Percentiles rank a stretch among this genome's conserved stretches.
phyloP scores from a whole-genome alignment of 2,113 vertebrate species.

The Prunella himalayana region DNA sequence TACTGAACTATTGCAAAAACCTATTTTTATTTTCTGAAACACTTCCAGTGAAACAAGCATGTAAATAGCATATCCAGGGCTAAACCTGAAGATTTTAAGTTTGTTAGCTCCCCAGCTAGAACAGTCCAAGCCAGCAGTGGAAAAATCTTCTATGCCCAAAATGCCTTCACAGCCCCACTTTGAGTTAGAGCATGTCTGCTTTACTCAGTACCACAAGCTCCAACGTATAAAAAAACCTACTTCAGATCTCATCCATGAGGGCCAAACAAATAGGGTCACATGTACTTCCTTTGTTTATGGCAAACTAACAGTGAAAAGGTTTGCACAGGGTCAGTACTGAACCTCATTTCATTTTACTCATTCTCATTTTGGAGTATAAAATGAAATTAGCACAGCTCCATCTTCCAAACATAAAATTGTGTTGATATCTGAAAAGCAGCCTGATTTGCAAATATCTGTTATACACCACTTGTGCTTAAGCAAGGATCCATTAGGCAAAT shows the following conservation, averaged over 20 bases:
- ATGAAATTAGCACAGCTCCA: conserved; percentile 1
- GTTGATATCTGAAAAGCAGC: conserved; percentile 30
- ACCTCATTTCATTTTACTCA: not conserved
- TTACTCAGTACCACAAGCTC: conserved; percentile 26
- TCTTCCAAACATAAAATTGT: not conserved
- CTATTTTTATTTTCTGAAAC: not conserved
- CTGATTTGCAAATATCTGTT: conserved; percentile 67
- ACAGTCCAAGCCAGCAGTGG: not conserved
- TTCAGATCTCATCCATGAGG: conserved; percentile 33
- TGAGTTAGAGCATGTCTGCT: not conserved
- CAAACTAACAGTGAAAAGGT: not conserved
- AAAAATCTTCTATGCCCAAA: conserved; percentile 22
- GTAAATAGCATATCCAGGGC: not conserved
- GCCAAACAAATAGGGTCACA: not conserved
- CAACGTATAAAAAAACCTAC: not conserved
- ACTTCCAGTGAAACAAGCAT: not conserved
- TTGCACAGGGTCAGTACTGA: not conserved
- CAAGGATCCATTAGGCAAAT: conserved; percentile 61
- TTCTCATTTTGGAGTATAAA: conserved; percentile 19
- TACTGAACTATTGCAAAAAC: not conserved
- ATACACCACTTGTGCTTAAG: conserved; percentile 46
- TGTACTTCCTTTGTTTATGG: not conserved
- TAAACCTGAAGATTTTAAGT: not conserved
- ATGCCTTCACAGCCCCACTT: not conserved
- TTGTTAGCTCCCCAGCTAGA: not conserved